Evolutionary conservation across 2,113 vertebrate genomes (phyloP), one percentile per base, ranked within the genome.

Genomic region (Lasiurus cinereus): DNA sequence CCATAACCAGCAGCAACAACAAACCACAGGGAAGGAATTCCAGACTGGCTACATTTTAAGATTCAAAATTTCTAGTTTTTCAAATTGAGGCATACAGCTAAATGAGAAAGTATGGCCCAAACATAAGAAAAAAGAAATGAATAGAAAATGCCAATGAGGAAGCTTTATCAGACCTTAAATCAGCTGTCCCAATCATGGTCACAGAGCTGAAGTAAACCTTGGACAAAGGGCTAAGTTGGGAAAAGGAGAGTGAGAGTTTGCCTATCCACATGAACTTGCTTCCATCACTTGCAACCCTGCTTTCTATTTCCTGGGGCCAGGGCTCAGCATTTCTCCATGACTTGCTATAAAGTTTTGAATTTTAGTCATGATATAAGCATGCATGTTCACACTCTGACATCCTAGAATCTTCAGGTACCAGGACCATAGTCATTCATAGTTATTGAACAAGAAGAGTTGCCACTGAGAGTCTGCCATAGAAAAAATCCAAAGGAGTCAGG

Each of bases 201-300:
- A 14, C 0, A 3, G 22, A 15, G 19, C 10, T 19, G 5, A 48
- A 54, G 70, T 22, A 27, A 48, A 7, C 14, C 1, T 0, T 11
- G 33, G 36, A 33, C 15, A 29, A 24, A 29, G n/a, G 22, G 16
- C 0, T 29, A 12, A 7, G 14, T 3, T 76, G 18, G 31, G 6
- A 10, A 0, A 33, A 9, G 48, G 7, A 22, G 36, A 3, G 0
- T 0, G 3, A 11, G 19, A 21, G 6, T 9, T 5, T 18, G 19
- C 8, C 9, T 12, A 0, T 0, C 2, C 36, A 14, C 0, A 0
- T 9, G 14, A 14, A 27, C 24, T 4, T 15, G 14, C 4, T 36
- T 29, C 1, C 1, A 6, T 9, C 15, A 9, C 52, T 54, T 29
- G 3, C 2, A 36, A 22, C 3, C 56, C 31, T n/a, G 21, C 48